Percentiles rank a stretch among this genome's conserved stretches.
Conservation (phyloP, 2,888 invertebrate species). For the Orthosia incerta region DNA sequence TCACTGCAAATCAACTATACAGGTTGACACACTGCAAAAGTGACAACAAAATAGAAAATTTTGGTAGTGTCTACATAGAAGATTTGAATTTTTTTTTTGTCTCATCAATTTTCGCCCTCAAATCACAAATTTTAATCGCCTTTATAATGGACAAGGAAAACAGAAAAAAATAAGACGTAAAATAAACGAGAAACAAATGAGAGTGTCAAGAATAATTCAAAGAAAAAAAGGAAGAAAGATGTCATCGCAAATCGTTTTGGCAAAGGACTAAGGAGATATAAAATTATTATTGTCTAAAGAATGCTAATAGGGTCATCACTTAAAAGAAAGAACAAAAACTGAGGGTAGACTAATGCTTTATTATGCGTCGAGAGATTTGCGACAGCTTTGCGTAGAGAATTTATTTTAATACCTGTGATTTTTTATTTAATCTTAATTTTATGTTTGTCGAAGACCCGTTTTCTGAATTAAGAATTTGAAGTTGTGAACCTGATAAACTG, state of each 20-base stretch:
- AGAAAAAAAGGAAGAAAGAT: conserved; percentile 71
- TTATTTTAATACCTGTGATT: conserved; percentile 34
- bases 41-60: neutral
- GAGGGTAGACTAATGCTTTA: conserved; percentile 70
- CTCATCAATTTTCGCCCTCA: conserved; percentile 22
- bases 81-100: conserved; percentile 3
- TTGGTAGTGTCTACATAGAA: neutral
- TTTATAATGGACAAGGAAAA: conserved; percentile 37
- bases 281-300: conserved; percentile 84
- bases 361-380: conserved; percentile 67
- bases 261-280: conserved; percentile 75
- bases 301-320: conserved; percentile 86
- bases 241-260: conserved; percentile 73
- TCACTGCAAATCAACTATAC: too few species aligned
- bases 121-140: conserved; percentile 52
- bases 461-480: neutral
- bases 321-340: conserved; percentile 78
- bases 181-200: conserved; percentile 60
- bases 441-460: conserved; percentile 2
- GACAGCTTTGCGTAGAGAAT: conserved; percentile 28
- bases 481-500: neutral
- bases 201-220: conserved; percentile 62
- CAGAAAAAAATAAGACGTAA: conserved; percentile 35
- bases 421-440: conserved; percentile 28
- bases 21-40: too few species aligned